These are phyloP conservation scores for Meda fulgida DNA, from an alignment of 2,797 vertebrate genomes.

Conservation along the genomic window DNA sequence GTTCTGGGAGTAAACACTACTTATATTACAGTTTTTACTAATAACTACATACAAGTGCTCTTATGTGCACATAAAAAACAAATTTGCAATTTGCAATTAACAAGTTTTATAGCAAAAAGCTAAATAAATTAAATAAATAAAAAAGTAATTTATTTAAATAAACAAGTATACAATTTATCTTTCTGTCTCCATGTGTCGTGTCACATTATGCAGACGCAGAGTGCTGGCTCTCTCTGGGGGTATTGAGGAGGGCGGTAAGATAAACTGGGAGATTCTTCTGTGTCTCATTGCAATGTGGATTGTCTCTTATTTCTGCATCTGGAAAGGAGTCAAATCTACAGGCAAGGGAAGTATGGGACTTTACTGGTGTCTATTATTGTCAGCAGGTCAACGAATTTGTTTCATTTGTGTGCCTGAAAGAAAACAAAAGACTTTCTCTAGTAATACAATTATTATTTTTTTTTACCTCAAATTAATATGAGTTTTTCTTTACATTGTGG, in stretches of 20 bases:
- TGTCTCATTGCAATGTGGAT: too few species aligned
- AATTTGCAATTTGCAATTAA: too few species aligned
- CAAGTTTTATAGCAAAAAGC: too few species aligned
- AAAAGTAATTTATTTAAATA: neutral
- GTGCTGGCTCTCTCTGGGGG: constrained; percentile 76
- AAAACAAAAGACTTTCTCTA: too few species aligned
- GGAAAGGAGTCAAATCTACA: constrained; percentile 48
- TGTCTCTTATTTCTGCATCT: too few species aligned
- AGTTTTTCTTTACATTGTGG: neutral
- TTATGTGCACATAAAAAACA: neutral
- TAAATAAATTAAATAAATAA: too few species aligned
- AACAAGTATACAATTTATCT: neutral
- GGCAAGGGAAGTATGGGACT: constrained; percentile 66
- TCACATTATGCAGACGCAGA: constrained; percentile 64
- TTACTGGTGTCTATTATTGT: neutral
- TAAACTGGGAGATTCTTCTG: constrained; percentile 70
- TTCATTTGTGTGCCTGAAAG: neutral
- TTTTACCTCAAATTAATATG: neutral
- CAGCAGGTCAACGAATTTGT: neutral
- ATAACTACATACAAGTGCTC: neutral
- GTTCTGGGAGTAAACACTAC: constrained; percentile 80
- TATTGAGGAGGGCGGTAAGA: constrained; percentile 74
- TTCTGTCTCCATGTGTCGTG: neutral
- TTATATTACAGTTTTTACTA: neutral
- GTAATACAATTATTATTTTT: neutral